Percentiles rank a stretch among this genome's conserved stretches.
These are phyloP conservation scores for Calidris pugnax DNA, from an alignment of 2,113 vertebrate genomes.

Conservation along the genomic window DNA sequence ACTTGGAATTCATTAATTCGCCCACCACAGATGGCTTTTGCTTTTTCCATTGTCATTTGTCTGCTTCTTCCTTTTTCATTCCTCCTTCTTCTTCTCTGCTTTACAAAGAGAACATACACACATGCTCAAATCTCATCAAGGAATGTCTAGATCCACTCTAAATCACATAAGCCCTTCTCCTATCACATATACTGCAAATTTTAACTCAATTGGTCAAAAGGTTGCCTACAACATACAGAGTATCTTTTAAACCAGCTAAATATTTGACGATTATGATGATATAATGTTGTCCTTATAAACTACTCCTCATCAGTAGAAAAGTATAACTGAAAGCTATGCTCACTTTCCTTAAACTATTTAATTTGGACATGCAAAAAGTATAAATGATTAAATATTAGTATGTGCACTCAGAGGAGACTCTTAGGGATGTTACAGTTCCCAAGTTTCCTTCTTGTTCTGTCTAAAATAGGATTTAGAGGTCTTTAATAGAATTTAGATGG, in stretches of 20 bases:
- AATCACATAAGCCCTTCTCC: neutral
- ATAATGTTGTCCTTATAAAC: slow-evolving; percentile 51
- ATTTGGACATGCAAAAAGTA: no score
- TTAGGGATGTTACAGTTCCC: slow-evolving; percentile 62
- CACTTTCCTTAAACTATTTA: no score
- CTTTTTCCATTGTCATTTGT: neutral
- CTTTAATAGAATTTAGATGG: slow-evolving; percentile 79
- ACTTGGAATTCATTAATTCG: neutral
- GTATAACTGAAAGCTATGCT: no score
- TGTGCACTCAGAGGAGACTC: slow-evolving; percentile 56
- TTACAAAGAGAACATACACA: neutral
- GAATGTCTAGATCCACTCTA: neutral
- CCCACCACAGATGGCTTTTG: neutral
- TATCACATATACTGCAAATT: neutral
- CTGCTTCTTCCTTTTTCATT: neutral
- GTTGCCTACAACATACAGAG: neutral
- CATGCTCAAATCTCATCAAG: neutral
- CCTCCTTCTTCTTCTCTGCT: neutral
- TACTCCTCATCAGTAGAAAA: slow-evolving; percentile 25
- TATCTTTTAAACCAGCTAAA: neutral
- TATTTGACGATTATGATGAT: neutral
- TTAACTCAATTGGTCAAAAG: neutral
- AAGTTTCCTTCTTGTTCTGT: slow-evolving; percentile 67
- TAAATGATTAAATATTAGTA: slow-evolving; percentile 72
- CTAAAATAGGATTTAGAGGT: slow-evolving; percentile 73